Percentiles rank a stretch among this genome's conserved stretches.
Conservation (phyloP, 2,113 vertebrate genomes). For the Dasyornis broadbenti region DNA sequence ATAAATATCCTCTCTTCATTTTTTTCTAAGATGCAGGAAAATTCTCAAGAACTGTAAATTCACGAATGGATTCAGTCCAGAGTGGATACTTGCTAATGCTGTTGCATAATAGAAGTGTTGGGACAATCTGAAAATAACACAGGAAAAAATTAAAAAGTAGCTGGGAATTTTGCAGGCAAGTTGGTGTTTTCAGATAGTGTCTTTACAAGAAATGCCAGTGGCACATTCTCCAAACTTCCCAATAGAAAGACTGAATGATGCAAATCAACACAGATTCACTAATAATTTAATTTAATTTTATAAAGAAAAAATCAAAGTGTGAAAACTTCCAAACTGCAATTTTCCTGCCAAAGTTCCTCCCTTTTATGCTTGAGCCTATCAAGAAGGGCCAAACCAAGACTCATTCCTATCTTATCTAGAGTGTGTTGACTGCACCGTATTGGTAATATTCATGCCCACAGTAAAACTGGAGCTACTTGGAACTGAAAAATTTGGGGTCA, state of each 20-base stretch:
- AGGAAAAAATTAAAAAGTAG: neutral
- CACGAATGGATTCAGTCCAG: neutral
- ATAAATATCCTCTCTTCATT: neutral
- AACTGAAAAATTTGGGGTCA: neutral
- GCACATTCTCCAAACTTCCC: neutral
- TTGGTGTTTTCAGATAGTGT: neutral
- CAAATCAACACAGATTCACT: neutral
- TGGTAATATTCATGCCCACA: neutral
- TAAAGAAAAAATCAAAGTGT: neutral
- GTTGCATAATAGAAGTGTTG: neutral
- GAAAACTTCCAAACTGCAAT: neutral
- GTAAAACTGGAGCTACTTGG: neutral
- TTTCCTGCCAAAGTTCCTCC: neutral
- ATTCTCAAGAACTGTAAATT: neutral
- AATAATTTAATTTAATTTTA: neutral
- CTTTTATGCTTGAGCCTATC: neutral
- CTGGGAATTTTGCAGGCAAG: neutral
- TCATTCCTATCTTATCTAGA: neutral
- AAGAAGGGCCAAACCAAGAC: neutral
- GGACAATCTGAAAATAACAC: neutral
- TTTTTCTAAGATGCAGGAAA: neutral
- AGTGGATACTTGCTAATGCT: neutral
- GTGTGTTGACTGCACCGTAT: neutral
- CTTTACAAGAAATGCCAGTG: neutral
- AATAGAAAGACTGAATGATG: neutral